Percentiles rank a stretch among this genome's conserved stretches.
Conservation (phyloP, 2,113 vertebrate species). For the Proterorhinus semilunaris region DNA sequence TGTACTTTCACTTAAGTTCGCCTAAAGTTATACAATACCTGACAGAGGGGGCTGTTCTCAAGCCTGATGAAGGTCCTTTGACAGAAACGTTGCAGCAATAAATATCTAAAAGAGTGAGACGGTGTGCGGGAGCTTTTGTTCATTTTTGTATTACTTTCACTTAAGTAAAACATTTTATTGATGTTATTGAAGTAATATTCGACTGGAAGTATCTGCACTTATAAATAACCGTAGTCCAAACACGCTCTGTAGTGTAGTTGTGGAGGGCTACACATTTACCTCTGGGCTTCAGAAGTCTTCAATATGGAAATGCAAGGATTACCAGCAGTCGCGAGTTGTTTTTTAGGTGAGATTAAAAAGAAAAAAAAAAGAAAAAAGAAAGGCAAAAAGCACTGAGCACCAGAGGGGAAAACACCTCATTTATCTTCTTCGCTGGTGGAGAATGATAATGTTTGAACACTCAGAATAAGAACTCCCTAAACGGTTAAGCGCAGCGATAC, state of each 20-base stretch:
- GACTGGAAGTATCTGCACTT: no score
- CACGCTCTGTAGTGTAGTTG: background rate
- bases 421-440: slow-evolving; percentile 11
- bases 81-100: no score
- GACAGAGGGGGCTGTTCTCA: no score
- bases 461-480: slow-evolving; percentile 1
- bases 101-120: no score
- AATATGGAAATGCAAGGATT: slow-evolving; percentile 41
- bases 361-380: slow-evolving; percentile 9
- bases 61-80: no score
- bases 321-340: slow-evolving; percentile 15
- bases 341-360: background rate
- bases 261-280: background rate
- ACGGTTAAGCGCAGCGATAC: slow-evolving; percentile 5
- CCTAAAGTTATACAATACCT: no score
- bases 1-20: no score
- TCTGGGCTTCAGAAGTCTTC: slow-evolving; percentile 16
- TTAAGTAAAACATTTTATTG: no score
- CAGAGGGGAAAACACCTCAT: background rate
- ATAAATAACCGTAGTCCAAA: background rate
- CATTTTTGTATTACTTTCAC: no score
- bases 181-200: no score
- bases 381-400: background rate
- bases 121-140: no score
- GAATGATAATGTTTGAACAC: background rate